Conservation (phyloP, 2,113 vertebrate species). For the Piaya cayana region DNA sequence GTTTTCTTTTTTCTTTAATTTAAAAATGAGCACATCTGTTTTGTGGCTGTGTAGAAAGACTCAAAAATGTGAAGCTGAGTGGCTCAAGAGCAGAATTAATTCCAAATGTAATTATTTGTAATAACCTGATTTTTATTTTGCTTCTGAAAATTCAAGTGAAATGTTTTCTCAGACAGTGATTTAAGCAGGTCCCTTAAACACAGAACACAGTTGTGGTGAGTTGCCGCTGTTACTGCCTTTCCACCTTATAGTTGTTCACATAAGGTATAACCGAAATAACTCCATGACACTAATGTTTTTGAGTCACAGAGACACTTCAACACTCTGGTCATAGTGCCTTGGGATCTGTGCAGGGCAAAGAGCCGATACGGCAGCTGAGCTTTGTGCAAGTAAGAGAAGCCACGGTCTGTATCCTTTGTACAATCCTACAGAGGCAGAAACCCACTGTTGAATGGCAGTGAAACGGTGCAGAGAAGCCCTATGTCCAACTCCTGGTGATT, state of each 20-base stretch:
- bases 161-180: neutral
- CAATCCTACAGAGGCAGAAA: neutral
- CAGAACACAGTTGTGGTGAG: neutral
- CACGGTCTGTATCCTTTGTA: neutral
- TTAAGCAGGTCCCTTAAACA: neutral
- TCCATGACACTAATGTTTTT: neutral
- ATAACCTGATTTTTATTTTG: neutral
- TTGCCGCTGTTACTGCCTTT: neutral
- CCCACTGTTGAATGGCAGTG: neutral
- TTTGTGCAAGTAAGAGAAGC: neutral
- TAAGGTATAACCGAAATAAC: neutral
- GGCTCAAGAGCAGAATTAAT: neutral
- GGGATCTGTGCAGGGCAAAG: neutral
- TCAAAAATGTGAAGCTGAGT: neutral
- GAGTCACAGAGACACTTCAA: neutral
- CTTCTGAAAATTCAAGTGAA: neutral
- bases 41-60: neutral
- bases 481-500: neutral
- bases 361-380: neutral
- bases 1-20: neutral
- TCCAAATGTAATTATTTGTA: neutral
- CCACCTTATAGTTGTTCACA: rapidly evolving
- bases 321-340: neutral
- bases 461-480: neutral
- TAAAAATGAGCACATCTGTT: slow-evolving; percentile 28